Conservation (phyloP, 2,113 vertebrate genomes). For the Pavo muticus region DNA sequence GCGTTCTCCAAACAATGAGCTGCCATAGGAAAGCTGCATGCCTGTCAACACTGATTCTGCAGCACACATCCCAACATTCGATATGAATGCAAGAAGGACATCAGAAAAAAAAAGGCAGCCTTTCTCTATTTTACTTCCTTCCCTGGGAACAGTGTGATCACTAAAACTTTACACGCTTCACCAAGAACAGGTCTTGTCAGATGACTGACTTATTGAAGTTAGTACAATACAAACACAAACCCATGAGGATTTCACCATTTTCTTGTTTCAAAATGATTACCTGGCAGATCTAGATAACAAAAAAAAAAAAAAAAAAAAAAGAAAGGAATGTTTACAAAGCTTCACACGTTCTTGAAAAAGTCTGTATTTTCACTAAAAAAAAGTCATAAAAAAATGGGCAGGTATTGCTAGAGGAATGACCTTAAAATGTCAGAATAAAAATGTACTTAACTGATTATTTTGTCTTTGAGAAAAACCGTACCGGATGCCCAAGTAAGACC, state of each 20-base stretch:
- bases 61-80: neutral
- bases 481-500: neutral
- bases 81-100: neutral
- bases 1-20: neutral
- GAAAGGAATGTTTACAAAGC: rapidly evolving
- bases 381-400: neutral
- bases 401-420: neutral
- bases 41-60: neutral
- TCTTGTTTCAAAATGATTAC: neutral
- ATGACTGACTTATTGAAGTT: neutral
- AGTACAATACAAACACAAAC: neutral
- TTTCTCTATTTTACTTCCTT: neutral
- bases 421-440: neutral
- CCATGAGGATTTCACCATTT: neutral
- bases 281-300: neutral
- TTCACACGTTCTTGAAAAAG: neutral
- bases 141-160: neutral
- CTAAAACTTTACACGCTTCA: neutral
- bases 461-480: neutral
- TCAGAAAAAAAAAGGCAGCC: neutral
- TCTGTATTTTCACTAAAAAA: neutral
- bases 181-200: neutral
- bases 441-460: neutral
- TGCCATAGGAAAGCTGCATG: neutral
- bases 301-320: neutral